Evolutionary conservation across 2,113 vertebrate species (phyloP).

Genomic region (Cyanoderma ruficeps): DNA sequence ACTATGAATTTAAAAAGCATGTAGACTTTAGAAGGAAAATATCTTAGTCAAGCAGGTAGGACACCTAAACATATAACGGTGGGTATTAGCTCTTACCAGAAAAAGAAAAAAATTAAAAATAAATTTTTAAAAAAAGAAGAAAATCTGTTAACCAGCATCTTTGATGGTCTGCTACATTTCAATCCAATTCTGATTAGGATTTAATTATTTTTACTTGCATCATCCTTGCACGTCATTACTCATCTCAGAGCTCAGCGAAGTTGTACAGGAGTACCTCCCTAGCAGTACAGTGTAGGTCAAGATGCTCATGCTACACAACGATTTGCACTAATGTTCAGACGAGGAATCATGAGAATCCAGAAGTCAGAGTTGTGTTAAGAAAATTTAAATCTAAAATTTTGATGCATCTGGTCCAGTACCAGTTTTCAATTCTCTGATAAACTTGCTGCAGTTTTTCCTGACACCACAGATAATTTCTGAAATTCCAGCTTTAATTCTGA

Average conservation of each 20-base stretch:
- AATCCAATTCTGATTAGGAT: neutral
- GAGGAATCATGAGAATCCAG: neutral
- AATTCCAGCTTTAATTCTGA: neutral
- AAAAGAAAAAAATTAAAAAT: neutral
- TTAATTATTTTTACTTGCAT: neutral
- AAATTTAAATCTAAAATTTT: neutral
- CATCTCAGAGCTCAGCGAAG: neutral
- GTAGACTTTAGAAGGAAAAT: neutral
- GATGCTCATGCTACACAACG: neutral
- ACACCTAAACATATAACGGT: neutral
- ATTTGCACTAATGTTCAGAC: accelerated
- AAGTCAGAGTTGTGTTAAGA: neutral
- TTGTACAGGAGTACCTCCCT: neutral
- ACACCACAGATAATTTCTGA: neutral
- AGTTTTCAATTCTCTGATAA: neutral
- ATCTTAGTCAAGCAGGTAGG: neutral
- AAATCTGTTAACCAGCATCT: neutral
- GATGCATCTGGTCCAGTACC: neutral
- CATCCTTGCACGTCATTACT: neutral
- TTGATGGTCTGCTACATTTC: neutral
- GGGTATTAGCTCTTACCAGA: neutral
- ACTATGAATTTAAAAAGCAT: neutral
- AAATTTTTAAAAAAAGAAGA: neutral
- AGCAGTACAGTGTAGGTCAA: neutral
- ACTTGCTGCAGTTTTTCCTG: neutral